These are phyloP conservation scores for Acrobasis consociella DNA, from an alignment of 2,888 invertebrate species.

Conservation along the genomic window DNA sequence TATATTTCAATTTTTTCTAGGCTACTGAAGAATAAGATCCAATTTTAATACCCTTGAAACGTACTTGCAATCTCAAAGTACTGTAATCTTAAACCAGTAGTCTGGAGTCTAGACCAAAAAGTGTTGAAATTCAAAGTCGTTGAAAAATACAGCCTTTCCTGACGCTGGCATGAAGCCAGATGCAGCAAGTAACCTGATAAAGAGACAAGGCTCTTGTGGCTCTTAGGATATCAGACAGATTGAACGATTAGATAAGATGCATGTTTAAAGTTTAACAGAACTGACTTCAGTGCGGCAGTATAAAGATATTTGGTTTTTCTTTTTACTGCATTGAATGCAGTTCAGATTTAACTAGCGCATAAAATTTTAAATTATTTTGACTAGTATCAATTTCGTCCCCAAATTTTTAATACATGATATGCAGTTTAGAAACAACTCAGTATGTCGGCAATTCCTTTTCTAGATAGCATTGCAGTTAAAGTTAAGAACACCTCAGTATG, in stretches of 20 bases:
- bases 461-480: no score
- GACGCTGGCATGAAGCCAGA: slow-evolving; percentile 16
- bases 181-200: slow-evolving; percentile 21
- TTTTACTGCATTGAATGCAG: no score
- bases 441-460: no score
- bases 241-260: slow-evolving; percentile 15
- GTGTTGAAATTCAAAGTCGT: slow-evolving; percentile 14
- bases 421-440: no score
- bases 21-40: no score
- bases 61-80: slow-evolving; percentile 19
- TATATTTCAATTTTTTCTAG: no score
- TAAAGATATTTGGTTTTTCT: not conserved
- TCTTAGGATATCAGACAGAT: slow-evolving; percentile 15
- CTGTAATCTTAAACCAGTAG: not conserved
- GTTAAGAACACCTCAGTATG: no score
- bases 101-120: slow-evolving; percentile 13
- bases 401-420: no score
- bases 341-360: no score
- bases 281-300: not conserved
- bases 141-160: slow-evolving; percentile 16
- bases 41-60: no score
- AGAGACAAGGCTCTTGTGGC: slow-evolving; percentile 12
- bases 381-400: no score
- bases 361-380: no score
- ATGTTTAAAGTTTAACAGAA: slow-evolving; percentile 4